These are phyloP conservation scores for Ammodytes dubius DNA, from an alignment of 2,113 vertebrate species.

Conservation along the genomic window DNA sequence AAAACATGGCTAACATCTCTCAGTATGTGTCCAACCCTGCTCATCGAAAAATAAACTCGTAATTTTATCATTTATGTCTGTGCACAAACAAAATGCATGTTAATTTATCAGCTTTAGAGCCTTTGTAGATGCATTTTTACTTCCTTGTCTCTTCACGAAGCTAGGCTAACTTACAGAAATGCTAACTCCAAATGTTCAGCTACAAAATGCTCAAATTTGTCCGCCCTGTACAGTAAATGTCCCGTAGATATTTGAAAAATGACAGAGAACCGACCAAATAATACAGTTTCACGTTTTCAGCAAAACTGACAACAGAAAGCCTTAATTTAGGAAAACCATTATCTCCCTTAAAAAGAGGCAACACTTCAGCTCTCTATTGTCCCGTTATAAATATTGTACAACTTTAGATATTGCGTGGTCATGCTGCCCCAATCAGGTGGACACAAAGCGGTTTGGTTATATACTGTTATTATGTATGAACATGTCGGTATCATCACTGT, in stretches of 20 bases:
- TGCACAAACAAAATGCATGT: background rate
- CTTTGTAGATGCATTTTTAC: background rate
- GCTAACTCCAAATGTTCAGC: background rate
- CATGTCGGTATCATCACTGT: background rate
- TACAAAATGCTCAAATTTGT: background rate
- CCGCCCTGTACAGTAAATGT: background rate
- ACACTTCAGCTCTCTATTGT: background rate
- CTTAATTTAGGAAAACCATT: too few relatives aligned
- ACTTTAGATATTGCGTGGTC: background rate
- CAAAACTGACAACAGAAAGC: background rate
- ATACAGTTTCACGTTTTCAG: background rate
- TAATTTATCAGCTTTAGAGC: background rate
- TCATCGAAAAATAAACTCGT: too few relatives aligned
- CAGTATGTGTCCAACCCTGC: background rate
- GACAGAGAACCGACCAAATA: background rate
- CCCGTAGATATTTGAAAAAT: background rate
- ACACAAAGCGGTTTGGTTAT: conserved; percentile 18
- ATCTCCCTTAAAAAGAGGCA: background rate
- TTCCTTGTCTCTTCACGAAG: background rate
- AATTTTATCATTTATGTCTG: background rate
- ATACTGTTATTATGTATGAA: background rate
- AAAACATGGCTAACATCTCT: background rate
- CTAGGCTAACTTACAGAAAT: background rate
- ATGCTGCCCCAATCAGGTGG: conserved; percentile 9
- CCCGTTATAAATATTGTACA: background rate